Evolutionary conservation across 2,113 vertebrate species (phyloP).

Genomic region (Phylloscopus trochilus): DNA sequence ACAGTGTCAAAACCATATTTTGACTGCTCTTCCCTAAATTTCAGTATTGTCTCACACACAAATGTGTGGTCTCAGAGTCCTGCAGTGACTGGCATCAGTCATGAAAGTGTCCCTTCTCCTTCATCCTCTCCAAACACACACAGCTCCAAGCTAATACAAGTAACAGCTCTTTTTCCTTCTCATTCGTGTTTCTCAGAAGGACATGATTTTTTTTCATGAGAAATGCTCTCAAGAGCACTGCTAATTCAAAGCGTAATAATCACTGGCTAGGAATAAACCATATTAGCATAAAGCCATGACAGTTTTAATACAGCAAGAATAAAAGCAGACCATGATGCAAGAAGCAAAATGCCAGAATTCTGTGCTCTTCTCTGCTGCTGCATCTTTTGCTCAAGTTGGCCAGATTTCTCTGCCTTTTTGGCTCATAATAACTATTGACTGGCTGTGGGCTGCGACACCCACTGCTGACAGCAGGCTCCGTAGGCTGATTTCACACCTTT

Average conservation of each 20-base stretch:
- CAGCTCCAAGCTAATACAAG: background rate
- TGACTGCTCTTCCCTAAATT: background rate
- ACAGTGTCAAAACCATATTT: background rate
- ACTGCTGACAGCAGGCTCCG: constrained; percentile 36
- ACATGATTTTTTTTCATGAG: background rate
- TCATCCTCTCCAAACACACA: background rate
- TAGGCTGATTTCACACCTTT: constrained; percentile 38
- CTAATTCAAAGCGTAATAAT: constrained; percentile 43
- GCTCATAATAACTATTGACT: constrained; percentile 41
- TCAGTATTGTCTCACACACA: background rate
- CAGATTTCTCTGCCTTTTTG: constrained; percentile 18
- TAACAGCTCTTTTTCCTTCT: background rate
- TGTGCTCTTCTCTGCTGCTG: background rate
- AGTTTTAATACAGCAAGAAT: constrained; percentile 3
- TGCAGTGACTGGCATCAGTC: background rate
- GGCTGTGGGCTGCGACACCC: background rate
- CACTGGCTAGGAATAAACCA: constrained; percentile 1
- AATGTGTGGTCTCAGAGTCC: background rate
- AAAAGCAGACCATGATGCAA: background rate
- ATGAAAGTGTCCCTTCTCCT: background rate
- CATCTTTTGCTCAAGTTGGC: constrained; percentile 17
- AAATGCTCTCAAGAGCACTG: background rate
- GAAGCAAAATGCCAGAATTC: background rate
- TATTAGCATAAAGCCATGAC: background rate
- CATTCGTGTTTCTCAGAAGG: background rate